phyloP scores from a whole-genome alignment of 1,140 invertebrate species.

The Psix sp. region DNA sequence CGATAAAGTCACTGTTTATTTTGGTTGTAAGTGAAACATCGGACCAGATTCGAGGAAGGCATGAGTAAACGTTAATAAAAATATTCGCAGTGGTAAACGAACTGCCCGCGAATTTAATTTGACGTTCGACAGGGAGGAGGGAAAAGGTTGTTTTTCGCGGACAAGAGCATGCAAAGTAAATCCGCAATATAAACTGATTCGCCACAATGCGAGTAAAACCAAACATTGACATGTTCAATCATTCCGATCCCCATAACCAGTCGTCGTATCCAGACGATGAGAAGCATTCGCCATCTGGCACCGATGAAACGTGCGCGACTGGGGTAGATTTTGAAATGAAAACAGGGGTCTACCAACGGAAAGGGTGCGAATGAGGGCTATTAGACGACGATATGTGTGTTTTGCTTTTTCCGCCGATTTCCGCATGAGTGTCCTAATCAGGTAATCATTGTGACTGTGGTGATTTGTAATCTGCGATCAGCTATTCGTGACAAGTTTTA shows the following conservation, averaged over 20 bases:
- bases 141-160: conserved; percentile 8
- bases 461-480: conserved; percentile 40
- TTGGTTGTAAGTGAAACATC: conserved; percentile 44
- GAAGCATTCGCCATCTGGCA: conserved; percentile 72
- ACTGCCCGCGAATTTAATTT: background rate
- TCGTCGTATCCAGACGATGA: conserved; percentile 21
- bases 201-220: conserved; percentile 68
- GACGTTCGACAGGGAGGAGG: background rate
- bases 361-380: conserved; percentile 77
- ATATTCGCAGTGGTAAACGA: conserved; percentile 6
- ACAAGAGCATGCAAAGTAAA: conserved; percentile 54
- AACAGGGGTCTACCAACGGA: conserved; percentile 67
- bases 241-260: conserved; percentile 69
- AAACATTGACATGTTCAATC: conserved; percentile 78
- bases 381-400: conserved; percentile 77
- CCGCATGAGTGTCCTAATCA: conserved; percentile 59
- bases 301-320: conserved; percentile 46
- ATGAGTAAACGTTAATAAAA: conserved; percentile 22
- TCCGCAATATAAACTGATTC: conserved; percentile 70
- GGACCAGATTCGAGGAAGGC: conserved; percentile 12
- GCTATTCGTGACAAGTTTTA: conserved; percentile 11
- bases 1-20: conserved; percentile 48
- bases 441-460: conserved; percentile 40
- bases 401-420: conserved; percentile 74
- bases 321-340: conserved; percentile 77